Conservation (phyloP, 2,888 invertebrate genomes). For the Lamellibrachia satsuma region DNA sequence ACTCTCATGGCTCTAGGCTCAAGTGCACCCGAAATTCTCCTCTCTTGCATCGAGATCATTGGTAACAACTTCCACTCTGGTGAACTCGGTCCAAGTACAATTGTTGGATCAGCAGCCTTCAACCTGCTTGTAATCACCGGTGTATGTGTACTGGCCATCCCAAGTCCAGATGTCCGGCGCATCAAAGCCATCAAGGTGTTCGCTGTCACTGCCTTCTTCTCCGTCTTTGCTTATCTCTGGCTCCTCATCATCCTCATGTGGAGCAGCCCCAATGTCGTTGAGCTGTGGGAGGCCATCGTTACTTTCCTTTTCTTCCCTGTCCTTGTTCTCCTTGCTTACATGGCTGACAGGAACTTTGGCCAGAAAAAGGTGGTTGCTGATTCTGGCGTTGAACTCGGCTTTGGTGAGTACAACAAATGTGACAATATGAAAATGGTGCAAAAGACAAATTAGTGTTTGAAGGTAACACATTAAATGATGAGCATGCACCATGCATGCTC, state of each 20-base stretch:
- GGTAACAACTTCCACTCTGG: conserved; percentile 66
- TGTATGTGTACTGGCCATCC: conserved; percentile 69
- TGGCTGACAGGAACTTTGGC: conserved; percentile 67
- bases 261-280: conserved; percentile 66
- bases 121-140: conserved; percentile 70
- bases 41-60: conserved; percentile 69
- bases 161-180: conserved; percentile 64
- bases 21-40: conserved; percentile 70
- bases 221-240: conserved; percentile 72
- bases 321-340: conserved; percentile 70
- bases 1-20: conserved; percentile 72
- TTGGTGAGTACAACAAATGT: conserved; percentile 34
- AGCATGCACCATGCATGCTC: not conserved
- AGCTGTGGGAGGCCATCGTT: conserved; percentile 71
- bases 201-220: conserved; percentile 62
- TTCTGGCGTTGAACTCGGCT: conserved; percentile 35
- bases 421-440: conserved; percentile 60
- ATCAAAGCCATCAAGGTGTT: conserved; percentile 68
- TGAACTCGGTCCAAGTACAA: conserved; percentile 70
- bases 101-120: conserved; percentile 72
- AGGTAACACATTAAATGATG: not conserved
- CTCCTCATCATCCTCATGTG: conserved; percentile 68
- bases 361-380: conserved; percentile 33
- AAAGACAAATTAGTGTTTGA: not conserved
- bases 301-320: conserved; percentile 71